phyloP scores from a whole-genome alignment of 2,113 vertebrate species.

The Raja brachyura region DNA sequence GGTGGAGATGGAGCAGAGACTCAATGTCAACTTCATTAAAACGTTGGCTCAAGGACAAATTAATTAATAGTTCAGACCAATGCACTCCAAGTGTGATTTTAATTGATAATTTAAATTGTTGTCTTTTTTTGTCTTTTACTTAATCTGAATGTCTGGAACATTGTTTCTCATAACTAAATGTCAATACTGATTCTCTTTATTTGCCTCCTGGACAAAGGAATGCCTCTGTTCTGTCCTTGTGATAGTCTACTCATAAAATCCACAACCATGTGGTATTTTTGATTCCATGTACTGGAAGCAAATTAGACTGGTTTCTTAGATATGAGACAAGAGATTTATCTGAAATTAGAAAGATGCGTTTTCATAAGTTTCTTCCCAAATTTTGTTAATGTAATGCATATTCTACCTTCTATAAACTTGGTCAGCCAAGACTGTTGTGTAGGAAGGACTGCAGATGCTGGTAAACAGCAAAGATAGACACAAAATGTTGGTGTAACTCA shows the following conservation, averaged over 20 bases:
- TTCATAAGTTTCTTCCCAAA: neutral
- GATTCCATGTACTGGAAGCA: neutral
- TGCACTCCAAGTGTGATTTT: neutral
- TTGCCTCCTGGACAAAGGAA: neutral
- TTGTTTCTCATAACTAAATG: neutral
- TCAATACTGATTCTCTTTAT: too few species aligned
- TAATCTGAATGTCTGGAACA: neutral
- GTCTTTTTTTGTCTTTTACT: neutral
- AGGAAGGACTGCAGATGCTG: too few species aligned
- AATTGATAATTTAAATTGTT: neutral
- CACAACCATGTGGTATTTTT: neutral
- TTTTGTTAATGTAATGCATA: neutral
- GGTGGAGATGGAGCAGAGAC: too few species aligned
- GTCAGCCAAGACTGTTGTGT: too few species aligned
- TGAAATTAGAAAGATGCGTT: neutral
- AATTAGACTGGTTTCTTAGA: neutral
- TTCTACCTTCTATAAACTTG: too few species aligned
- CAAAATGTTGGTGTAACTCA: too few species aligned
- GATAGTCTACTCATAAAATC: neutral
- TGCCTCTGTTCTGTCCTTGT: neutral
- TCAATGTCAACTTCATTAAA: too few species aligned
- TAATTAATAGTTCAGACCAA: neutral
- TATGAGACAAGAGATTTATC: neutral
- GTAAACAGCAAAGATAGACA: too few species aligned
- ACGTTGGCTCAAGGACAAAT: too few species aligned